These are phyloP conservation scores for Cladopsammia gracilis DNA, from an alignment of 64 coral and sea anemone species.

Conservation along the genomic window DNA sequence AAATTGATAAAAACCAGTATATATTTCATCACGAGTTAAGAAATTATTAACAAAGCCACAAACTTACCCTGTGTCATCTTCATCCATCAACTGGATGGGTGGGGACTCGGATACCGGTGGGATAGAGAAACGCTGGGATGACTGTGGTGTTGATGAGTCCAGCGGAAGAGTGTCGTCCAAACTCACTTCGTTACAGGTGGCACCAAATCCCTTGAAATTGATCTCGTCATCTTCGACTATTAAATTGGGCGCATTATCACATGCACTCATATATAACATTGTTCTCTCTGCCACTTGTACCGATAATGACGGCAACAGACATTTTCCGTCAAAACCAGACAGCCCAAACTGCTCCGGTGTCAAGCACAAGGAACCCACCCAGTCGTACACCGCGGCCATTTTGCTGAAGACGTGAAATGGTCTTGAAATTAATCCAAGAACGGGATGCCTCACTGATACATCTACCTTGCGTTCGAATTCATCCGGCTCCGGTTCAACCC, in stretches of 20 bases:
- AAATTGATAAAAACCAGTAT: no score
- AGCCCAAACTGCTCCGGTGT: constrained; percentile 12
- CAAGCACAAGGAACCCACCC: constrained; percentile 18
- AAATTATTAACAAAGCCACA: constrained; percentile 4
- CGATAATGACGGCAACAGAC: neutral
- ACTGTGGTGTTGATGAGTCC: constrained; percentile 5
- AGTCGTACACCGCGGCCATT: constrained; percentile 15
- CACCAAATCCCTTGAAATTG: constrained; percentile 15
- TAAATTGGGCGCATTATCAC: constrained; percentile 16
- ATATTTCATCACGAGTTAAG: no score
- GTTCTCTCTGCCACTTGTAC: constrained; percentile 18
- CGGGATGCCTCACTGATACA: constrained; percentile 49
- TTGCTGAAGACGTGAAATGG: constrained; percentile 10
- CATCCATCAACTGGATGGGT: constrained; percentile 9
- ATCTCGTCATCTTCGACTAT: neutral
- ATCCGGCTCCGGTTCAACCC: constrained; percentile 53
- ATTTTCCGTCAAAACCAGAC: constrained; percentile 12
- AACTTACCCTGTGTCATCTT: constrained; percentile 10
- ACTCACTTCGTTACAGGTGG: neutral
- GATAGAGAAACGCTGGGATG: constrained; percentile 6
- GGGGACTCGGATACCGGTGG: neutral
- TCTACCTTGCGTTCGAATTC: constrained; percentile 40
- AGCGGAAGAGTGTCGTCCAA: constrained; percentile 11
- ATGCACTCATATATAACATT: constrained; percentile 12
- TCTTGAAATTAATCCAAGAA: constrained; percentile 40